phyloP scores from a whole-genome alignment of 2,888 invertebrate genomes.

The Abrostola tripartita region DNA sequence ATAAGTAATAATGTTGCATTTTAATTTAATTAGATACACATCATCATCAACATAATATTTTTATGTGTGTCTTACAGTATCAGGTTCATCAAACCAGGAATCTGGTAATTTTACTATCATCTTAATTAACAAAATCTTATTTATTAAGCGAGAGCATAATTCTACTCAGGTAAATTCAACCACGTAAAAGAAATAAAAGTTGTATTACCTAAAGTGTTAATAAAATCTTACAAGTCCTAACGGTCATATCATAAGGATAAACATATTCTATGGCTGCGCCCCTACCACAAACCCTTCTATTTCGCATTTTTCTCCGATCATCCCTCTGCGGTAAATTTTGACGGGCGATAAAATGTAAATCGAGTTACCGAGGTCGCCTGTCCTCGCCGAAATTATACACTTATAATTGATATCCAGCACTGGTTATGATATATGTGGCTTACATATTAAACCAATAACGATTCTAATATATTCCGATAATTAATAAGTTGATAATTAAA shows the following conservation, averaged over 20 bases:
- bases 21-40: no score
- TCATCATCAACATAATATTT: no score
- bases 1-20: no score
- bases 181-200: no score
- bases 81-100: no score
- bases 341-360: conserved; percentile 23
- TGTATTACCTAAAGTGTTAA: no score
- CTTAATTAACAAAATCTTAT: no score
- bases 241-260: neutral
- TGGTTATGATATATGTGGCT: neutral
- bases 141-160: no score
- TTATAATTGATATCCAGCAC: conserved; percentile 10
- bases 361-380: conserved; percentile 1
- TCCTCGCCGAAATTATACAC: neutral
- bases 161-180: no score
- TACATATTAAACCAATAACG: conserved; percentile 14
- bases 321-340: conserved; percentile 21
- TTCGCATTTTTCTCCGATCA: conserved; percentile 21
- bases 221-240: no score
- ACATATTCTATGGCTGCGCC: conserved; percentile 10
- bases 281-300: conserved; percentile 8
- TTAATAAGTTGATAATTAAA: conserved; percentile 6
- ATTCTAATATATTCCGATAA: conserved; percentile 2
- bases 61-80: no score
- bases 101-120: no score